Base-by-base conservation (phyloP, 2,113 vertebrate species). In the Elaphurus davidianus region DNA sequence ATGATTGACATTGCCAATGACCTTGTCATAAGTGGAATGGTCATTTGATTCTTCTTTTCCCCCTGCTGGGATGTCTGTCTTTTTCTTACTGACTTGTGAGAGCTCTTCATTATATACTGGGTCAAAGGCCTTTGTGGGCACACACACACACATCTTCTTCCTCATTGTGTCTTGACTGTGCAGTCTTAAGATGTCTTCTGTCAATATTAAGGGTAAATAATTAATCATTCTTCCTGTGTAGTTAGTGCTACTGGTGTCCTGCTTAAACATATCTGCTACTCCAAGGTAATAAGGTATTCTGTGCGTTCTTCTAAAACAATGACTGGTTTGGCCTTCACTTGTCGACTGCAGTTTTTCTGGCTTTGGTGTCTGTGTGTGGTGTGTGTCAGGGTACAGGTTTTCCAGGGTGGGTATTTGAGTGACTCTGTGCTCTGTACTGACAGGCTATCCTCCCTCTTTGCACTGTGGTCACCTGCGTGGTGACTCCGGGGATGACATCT, bases 361-460 rank as follows among this genome's bases (percentile, higher is more conserved):
- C 7, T 0, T 6, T 2, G n/a, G 33, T 14, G 43, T 16, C 0
- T 14, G 11, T 4, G 28, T 3, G 0, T 1, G n/a, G 9, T 1
- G 2, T 7, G 5, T 27, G 13, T 50, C 27, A 5, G 8, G 33
- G 15, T 1, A 0, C 28, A 2, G 4, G 12, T 57, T 33, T 52
- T 28, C 4, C 33, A 0, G 0, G 0, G 0, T 0, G 17, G 17
- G 9, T 30, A 4, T 45, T 3, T 3, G 81, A 21, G 40, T 2
- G 54, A 27, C 36, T 33, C 17, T 4, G 10, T 1, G 86, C 55
- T 28, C 0, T 10, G 2, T 6, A 0, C 1, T 3, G 27, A 52
- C 5, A 3, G 9, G 1, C 21, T 4, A 0, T 5, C 9, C 6
- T 43, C 10, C 6, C 45, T 6, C 30, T 1, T 54, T 10, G 47